Conservation (phyloP, 1,140 invertebrate genomes). For the Hypothenemus hampei region DNA sequence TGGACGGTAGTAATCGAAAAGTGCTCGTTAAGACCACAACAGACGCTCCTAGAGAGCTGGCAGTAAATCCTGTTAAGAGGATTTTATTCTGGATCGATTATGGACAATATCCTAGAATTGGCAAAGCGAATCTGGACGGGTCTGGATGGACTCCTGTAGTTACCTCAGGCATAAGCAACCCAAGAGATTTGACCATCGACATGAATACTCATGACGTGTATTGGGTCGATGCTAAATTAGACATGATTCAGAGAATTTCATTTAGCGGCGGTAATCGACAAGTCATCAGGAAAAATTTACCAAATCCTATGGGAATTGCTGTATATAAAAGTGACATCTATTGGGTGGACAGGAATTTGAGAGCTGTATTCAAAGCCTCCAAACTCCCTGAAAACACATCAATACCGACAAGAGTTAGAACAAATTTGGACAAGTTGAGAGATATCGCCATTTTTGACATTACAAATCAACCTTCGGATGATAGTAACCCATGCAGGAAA, state of each 20-base stretch:
- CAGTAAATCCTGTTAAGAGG: constrained; percentile 93
- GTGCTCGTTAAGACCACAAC: constrained; percentile 88
- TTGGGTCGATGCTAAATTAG: constrained; percentile 93
- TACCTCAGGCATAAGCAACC: constrained; percentile 84
- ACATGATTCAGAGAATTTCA: constrained; percentile 86
- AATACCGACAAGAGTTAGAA: constrained; percentile 65
- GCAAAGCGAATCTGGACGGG: constrained; percentile 85
- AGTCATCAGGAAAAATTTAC: constrained; percentile 76
- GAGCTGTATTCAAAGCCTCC: constrained; percentile 80
- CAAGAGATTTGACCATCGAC: constrained; percentile 90
- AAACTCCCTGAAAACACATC: constrained; percentile 69
- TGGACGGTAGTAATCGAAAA: constrained; percentile 88
- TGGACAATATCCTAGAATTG: constrained; percentile 93
- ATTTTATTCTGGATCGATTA: constrained; percentile 97
- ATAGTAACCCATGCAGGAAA: constrained; percentile 71
- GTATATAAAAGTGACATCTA: constrained; percentile 80
- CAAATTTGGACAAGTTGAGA: constrained; percentile 75
- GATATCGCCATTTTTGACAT: constrained; percentile 89
- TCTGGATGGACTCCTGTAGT: constrained; percentile 83
- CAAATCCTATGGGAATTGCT: constrained; percentile 92
- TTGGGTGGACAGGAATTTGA: constrained; percentile 94
- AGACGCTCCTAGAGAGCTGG: constrained; percentile 88
- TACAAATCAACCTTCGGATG: constrained; percentile 76
- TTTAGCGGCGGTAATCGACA: constrained; percentile 74
- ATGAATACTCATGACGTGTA: constrained; percentile 92